These are phyloP conservation scores for Neosilurus mollespiculum DNA, from an alignment of 2,797 vertebrate genomes.

Conservation along the genomic window DNA sequence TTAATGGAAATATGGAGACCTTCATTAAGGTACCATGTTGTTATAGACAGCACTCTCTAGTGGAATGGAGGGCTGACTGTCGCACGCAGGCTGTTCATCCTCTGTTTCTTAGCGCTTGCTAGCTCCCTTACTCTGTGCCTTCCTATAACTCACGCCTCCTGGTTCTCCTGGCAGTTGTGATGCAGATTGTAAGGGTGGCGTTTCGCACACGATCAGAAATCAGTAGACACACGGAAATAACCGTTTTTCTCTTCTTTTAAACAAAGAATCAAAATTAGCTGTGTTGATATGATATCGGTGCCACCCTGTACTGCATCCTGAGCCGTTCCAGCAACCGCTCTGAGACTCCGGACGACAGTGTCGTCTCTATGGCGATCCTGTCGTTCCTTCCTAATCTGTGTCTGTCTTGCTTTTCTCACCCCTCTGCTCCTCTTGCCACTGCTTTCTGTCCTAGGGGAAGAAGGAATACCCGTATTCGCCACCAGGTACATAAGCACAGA, in stretches of 20 bases:
- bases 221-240: background rate
- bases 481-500: conserved; percentile 85
- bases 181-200: conserved; percentile 53
- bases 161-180: conserved; percentile 57
- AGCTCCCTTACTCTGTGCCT: conserved; percentile 60
- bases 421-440: conserved; percentile 83
- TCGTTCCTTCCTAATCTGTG: conserved; percentile 73
- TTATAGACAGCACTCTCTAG: conserved; percentile 67
- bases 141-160: conserved; percentile 61
- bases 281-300: conserved; percentile 28
- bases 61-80: conserved; percentile 75
- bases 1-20: conserved; percentile 99
- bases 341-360: conserved; percentile 56
- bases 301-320: conserved; percentile 59
- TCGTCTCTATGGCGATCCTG: conserved; percentile 59
- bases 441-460: conserved; percentile 97
- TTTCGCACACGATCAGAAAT: conserved; percentile 11
- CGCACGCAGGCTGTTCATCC: conserved; percentile 63
- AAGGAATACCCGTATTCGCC: conserved; percentile 96
- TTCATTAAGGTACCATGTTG: conserved; percentile 94
- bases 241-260: background rate
- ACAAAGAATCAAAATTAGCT: conserved; percentile 17
- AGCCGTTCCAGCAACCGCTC: conserved; percentile 57
- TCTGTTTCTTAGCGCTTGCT: conserved; percentile 50
- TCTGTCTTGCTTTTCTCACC: conserved; percentile 80